Evolutionary conservation across 2,888 invertebrate genomes (phyloP).

Genomic region (Ophion ventricosus): DNA sequence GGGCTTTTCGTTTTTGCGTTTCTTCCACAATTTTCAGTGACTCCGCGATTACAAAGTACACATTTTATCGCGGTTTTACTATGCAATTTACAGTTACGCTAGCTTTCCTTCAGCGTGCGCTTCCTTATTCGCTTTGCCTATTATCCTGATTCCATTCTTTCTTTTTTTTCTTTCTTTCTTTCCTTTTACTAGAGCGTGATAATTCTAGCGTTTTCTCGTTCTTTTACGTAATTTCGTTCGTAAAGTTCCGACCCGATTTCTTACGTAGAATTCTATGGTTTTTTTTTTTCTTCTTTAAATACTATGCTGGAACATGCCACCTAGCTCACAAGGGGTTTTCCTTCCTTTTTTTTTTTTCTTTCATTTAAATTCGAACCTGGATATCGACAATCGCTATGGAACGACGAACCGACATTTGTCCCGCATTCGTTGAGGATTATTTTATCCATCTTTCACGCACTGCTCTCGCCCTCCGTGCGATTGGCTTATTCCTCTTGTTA

Average conservation of each 20-base stretch:
- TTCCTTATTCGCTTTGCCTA: constrained; percentile 44
- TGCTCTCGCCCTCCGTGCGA: not conserved
- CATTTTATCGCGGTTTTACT: constrained; percentile 59
- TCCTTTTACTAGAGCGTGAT: constrained; percentile 48
- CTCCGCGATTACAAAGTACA: not conserved
- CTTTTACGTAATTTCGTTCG: constrained; percentile 52
- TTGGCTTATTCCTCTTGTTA: constrained; percentile 21
- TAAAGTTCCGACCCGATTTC: constrained; percentile 45
- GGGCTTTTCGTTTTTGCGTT: not conserved
- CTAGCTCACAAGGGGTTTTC: constrained; percentile 13
- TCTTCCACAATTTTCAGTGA: not conserved
- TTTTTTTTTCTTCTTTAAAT: constrained; percentile 54
- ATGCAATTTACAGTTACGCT: not conserved
- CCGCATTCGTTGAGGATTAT: constrained; percentile 30
- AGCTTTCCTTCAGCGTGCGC: constrained; percentile 1
- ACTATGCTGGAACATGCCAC: constrained; percentile 48
- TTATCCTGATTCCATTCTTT: constrained; percentile 44
- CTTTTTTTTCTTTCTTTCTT: constrained; percentile 41
- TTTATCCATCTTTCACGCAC: constrained; percentile 64
- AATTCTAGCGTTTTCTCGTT: constrained; percentile 20
- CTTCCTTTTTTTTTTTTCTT: constrained; percentile 23
- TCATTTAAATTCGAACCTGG: not conserved
- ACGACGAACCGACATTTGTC: constrained; percentile 26
- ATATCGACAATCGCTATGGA: constrained; percentile 34
- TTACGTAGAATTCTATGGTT: constrained; percentile 56